Evolutionary conservation across 2,888 invertebrate species (phyloP), one percentile per base, ranked within the genome.

Genomic region (Nesidiocoris tenuis): DNA sequence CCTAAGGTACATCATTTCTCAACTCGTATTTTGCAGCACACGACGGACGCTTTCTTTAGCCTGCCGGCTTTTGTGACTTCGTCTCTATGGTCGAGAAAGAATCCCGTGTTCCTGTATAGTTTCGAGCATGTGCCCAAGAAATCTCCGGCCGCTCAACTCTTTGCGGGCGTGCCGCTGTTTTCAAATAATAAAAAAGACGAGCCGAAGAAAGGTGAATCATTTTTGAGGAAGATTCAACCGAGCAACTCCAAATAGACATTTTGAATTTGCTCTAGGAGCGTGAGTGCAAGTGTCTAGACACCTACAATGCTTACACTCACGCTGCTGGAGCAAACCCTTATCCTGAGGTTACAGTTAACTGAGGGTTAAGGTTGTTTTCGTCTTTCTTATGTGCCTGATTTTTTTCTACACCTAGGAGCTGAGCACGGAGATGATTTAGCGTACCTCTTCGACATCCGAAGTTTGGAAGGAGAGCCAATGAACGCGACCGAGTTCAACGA

Each of bases 61-160:
- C 87, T 90, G 70, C 93, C 93, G 0, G 91, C 91, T 0, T 90
- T 90, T 82, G 84, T 91, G 66, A 90, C 90, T 2, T 89, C 89
- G 0, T 85, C 89, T 78, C 85, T 88, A n/a, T 93, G 93, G 93
- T 82, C 85, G 0, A 88, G 89, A 77, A 83, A 85, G 64, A 84
- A 88, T 0, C 87, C 89, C 0, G 87, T 91, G 0, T 92, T 86
- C 82, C 85, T 93, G 71, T 93, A 92, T 82, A 89, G 90, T 81
- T 93, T 93, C 82, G 92, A 93, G 80, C 89, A 92, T 80, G 84
- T 85, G 7, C 89, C 90, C 0, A 88, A 88, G 79, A 85, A 86
- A 21, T 87, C 86, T 76, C 87, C 87, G 77, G 91, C 90, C 1
- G 85, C 86, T 9, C 85, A 87, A 77, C 91, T 92, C 81, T 82